Evolutionary conservation across 2,797 vertebrate species (phyloP).

Genomic region (Acomys russatus): DNA sequence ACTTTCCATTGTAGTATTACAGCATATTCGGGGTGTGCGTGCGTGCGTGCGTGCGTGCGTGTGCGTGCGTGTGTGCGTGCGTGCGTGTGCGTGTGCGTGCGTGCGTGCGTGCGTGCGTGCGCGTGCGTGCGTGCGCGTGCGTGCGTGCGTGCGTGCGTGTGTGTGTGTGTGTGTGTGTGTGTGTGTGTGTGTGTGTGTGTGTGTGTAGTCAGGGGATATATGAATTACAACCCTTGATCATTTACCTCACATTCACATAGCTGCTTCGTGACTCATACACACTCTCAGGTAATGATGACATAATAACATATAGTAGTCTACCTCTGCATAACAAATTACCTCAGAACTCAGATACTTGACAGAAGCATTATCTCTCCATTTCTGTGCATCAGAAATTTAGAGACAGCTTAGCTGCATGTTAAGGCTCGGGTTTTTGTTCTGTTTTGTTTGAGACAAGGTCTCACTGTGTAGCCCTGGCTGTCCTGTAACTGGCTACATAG

Average conservation of each 20-base stretch:
- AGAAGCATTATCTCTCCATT: neutral
- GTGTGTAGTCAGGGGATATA: neutral
- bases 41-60: neutral
- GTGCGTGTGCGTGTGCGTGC: neutral
- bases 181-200: neutral
- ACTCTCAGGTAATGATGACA: slow-evolving; percentile 25
- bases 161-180: neutral
- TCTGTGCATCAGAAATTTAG: slow-evolving; percentile 21
- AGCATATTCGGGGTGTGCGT: neutral
- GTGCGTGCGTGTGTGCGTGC: neutral
- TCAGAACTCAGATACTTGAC: neutral
- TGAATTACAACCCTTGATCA: slow-evolving; percentile 12
- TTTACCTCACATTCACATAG: slow-evolving; percentile 6
- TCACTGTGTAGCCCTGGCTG: neutral
- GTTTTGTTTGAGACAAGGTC: neutral
- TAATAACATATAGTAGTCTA: neutral
- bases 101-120: neutral
- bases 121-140: neutral
- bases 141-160: neutral
- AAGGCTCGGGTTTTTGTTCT: neutral
- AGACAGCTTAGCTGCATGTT: neutral
- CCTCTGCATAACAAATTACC: neutral
- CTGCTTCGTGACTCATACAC: slow-evolving; percentile 2
- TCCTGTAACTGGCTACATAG: neutral
- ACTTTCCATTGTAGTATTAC: slow-evolving; percentile 38